These are phyloP conservation scores for Andrena haemorrhoa DNA, from an alignment of 2,888 invertebrate species.

Conservation along the genomic window DNA sequence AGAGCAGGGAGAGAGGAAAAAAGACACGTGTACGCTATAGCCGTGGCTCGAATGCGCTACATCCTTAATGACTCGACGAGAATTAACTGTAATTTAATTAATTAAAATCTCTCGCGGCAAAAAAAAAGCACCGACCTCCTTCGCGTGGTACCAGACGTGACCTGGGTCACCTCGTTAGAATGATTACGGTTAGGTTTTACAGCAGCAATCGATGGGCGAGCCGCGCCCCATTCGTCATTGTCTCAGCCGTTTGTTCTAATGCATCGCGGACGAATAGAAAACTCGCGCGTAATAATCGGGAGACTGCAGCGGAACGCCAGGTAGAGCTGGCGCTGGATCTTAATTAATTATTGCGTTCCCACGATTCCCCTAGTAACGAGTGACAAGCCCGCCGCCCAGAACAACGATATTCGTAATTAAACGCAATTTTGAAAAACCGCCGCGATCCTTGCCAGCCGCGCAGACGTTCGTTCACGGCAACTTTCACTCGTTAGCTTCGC, in stretches of 20 bases:
- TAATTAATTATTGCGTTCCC: constrained; percentile 55
- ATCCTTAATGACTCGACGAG: constrained; percentile 57
- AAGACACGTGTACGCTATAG: constrained; percentile 6
- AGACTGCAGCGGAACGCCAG: background rate
- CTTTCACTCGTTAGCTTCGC: constrained; percentile 60
- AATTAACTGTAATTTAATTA: constrained; percentile 69
- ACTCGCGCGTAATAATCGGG: no score
- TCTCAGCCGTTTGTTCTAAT: no score
- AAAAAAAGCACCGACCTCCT: constrained; percentile 29
- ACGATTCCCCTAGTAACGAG: constrained; percentile 50
- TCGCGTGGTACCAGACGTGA: constrained; percentile 23
- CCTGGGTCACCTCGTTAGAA: constrained; percentile 52
- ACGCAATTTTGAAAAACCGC: constrained; percentile 63
- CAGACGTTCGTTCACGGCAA: constrained; percentile 36
- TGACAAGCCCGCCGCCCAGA: constrained; percentile 45
- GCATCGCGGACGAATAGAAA: no score
- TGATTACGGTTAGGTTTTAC: constrained; percentile 25
- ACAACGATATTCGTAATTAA: constrained; percentile 65
- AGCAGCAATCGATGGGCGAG: background rate
- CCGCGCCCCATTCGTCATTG: background rate
- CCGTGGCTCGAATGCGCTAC: constrained; percentile 37
- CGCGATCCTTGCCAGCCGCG: constrained; percentile 45
- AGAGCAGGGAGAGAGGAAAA: background rate
- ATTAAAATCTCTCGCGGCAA: constrained; percentile 58
- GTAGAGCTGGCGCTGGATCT: background rate